Conservation (phyloP, 2,888 invertebrate genomes). For the Aporophyla nigra region DNA sequence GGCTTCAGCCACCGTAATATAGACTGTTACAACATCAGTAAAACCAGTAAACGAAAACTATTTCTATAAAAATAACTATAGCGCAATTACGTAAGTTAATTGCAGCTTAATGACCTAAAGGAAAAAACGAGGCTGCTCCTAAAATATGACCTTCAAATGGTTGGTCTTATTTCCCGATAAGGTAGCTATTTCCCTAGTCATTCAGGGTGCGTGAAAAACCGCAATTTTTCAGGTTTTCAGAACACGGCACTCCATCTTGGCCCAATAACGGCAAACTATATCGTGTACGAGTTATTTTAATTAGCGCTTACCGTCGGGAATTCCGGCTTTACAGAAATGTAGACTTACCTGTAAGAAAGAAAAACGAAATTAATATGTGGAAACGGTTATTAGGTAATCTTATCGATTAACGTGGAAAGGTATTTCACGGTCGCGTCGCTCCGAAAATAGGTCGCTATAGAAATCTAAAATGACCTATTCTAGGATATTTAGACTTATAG, state of each 20-base stretch:
- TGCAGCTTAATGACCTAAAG: not conserved
- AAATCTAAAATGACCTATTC: not conserved
- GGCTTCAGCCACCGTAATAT: constrained; percentile 17
- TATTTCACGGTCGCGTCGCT: constrained; percentile 45
- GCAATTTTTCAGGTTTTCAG: constrained; percentile 64
- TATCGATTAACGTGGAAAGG: constrained; percentile 31
- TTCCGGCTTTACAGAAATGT: constrained; percentile 45
- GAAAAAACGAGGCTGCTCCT: constrained; percentile 9
- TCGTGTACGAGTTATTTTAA: constrained; percentile 69
- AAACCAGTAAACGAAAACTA: constrained; percentile 16
- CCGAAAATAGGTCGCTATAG: constrained; percentile 4
- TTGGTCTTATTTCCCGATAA: constrained; percentile 52
- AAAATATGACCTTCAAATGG: constrained; percentile 33
- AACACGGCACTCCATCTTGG: constrained; percentile 64
- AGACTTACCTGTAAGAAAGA: constrained; percentile 79
- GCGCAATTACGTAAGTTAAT: constrained; percentile 33
- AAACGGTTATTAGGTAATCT: constrained; percentile 45
- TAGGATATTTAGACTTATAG: not conserved
- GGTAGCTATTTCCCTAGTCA: constrained; percentile 58
- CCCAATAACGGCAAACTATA: constrained; percentile 55
- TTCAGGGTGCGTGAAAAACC: constrained; percentile 66
- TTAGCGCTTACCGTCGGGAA: constrained; percentile 67
- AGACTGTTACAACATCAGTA: constrained; percentile 23
- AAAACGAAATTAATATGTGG: constrained; percentile 53
- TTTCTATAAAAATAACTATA: constrained; percentile 27